These are phyloP conservation scores for Furcifer pardalis DNA, from an alignment of 2,797 vertebrate genomes.

Conservation along the genomic window DNA sequence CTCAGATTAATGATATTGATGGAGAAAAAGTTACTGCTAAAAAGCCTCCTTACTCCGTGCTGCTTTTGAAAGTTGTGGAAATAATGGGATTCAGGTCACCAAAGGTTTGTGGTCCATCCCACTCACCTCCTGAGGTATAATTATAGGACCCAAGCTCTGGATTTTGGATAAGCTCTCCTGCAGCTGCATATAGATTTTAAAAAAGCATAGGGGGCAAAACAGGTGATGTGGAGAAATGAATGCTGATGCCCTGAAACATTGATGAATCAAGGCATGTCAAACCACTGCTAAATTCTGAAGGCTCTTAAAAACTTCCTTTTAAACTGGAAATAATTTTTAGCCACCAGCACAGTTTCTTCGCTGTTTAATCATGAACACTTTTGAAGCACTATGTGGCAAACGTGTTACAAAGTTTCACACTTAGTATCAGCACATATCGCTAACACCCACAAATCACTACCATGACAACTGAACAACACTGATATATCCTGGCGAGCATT, in stretches of 20 bases:
- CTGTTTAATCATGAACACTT: not conserved
- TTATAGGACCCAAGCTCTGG: not conserved
- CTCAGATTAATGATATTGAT: no score
- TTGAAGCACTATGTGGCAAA: constrained; percentile 2
- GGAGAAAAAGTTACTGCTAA: no score
- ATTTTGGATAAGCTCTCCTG: not conserved
- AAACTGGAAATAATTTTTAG: not conserved
- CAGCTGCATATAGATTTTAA: not conserved
- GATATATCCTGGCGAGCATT: not conserved
- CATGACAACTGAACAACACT: constrained; percentile 27
- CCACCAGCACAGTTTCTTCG: not conserved
- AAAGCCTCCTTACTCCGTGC: no score
- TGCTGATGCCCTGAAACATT: not conserved
- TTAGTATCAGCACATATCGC: not conserved
- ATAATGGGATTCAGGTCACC: no score
- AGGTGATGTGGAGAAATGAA: not conserved
- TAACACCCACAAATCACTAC: constrained; percentile 1
- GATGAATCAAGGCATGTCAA: fast-evolving
- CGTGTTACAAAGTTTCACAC: not conserved
- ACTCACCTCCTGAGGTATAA: no score
- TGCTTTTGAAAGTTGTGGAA: no score
- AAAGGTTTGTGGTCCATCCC: no score
- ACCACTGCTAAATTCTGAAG: not conserved
- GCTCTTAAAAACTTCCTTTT: not conserved
- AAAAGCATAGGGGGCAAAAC: not conserved